Evolutionary conservation across 2,797 vertebrate genomes (phyloP).

Genomic region (Clamator glandarius): DNA sequence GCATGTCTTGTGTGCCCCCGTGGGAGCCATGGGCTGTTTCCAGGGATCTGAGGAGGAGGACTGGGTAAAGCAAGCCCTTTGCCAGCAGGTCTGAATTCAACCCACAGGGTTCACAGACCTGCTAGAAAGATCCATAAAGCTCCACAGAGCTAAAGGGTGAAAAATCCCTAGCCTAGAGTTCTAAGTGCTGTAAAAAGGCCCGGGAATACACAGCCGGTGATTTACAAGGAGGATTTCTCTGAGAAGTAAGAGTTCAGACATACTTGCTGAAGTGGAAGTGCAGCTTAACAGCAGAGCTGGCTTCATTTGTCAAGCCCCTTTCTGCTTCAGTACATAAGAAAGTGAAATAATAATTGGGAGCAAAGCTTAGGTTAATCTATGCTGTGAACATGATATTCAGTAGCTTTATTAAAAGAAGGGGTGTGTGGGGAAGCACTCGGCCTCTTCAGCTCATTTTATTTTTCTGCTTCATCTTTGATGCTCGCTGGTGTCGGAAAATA

Average conservation of each 20-base stretch:
- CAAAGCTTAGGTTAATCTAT: constrained; percentile 52
- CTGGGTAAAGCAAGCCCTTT: background rate
- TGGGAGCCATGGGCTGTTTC: background rate
- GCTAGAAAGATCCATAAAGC: background rate
- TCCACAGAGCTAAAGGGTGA: background rate
- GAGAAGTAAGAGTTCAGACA: background rate
- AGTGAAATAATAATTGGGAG: constrained; percentile 48
- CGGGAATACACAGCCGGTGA: background rate
- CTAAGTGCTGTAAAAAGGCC: background rate
- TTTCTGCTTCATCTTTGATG: background rate
- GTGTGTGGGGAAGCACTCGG: background rate
- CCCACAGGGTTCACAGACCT: background rate
- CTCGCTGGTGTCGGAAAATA: background rate
- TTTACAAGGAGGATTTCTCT: background rate
- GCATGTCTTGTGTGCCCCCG: background rate
- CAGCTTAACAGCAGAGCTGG: background rate
- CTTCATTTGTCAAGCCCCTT: constrained; percentile 19
- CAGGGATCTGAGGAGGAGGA: background rate
- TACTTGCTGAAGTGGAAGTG: background rate
- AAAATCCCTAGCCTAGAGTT: background rate
- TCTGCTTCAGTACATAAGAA: background rate
- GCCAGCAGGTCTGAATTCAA: background rate
- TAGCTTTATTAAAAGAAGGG: constrained; percentile 48
- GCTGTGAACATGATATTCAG: background rate
- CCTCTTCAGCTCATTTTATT: background rate